Evolutionary conservation across 2,888 invertebrate species (phyloP).

Genomic region (Nemotelus pantherinus): DNA sequence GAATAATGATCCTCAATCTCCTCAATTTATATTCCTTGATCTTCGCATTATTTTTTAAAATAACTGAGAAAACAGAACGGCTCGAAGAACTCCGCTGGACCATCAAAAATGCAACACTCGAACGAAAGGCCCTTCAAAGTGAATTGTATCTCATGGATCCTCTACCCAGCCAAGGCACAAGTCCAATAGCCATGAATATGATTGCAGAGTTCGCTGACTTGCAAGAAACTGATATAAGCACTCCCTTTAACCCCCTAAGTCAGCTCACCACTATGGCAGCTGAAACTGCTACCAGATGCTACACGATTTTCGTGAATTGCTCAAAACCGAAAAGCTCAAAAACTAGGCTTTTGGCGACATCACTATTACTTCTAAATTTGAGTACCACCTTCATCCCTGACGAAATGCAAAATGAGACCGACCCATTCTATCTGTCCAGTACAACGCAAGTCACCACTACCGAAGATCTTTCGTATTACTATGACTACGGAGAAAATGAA

Average conservation of each 20-base stretch:
- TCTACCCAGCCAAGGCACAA: neutral
- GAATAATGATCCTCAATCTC: slow-evolving; percentile 84
- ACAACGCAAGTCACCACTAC: slow-evolving; percentile 19
- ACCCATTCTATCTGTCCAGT: slow-evolving; percentile 31
- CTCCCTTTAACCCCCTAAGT: neutral
- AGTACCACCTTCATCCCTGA: slow-evolving; percentile 58
- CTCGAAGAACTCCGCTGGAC: slow-evolving; percentile 60
- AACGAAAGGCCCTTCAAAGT: neutral
- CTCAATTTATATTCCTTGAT: slow-evolving; percentile 94
- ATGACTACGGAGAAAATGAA: slow-evolving; percentile 37
- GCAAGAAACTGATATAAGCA: too few species aligned
- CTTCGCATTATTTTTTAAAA: slow-evolving; percentile 90
- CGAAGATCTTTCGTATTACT: slow-evolving; percentile 30
- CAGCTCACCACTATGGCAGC: slow-evolving; percentile 28
- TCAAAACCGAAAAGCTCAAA: slow-evolving; percentile 57
- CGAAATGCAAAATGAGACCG: slow-evolving; percentile 48
- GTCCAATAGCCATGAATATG: slow-evolving; percentile 40
- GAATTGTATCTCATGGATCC: neutral
- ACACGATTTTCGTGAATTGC: slow-evolving; percentile 60
- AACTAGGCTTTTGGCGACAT: slow-evolving; percentile 59
- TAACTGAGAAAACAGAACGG: slow-evolving; percentile 77
- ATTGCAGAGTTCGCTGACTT: slow-evolving; percentile 1
- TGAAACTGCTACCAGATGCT: slow-evolving; percentile 55
- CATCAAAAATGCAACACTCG: neutral
- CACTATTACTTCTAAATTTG: slow-evolving; percentile 62